Conservation (phyloP, 1,140 invertebrate species). For the Drepana arcuata region DNA sequence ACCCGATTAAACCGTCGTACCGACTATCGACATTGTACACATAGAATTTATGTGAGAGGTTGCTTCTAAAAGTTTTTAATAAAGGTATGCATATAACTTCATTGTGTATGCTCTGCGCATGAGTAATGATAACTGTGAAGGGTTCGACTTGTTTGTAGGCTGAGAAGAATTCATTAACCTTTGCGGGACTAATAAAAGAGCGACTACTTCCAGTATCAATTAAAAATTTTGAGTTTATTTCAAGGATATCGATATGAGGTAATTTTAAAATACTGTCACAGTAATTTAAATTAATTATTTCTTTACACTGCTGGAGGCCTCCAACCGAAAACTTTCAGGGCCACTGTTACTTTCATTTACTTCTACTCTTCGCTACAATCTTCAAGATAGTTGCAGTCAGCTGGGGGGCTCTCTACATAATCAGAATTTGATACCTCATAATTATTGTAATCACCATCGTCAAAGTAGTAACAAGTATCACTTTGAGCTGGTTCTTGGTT, state of each 20-base stretch:
- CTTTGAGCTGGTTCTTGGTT: no score
- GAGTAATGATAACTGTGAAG: conserved; percentile 6
- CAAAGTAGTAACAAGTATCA: no score
- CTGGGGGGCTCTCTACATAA: no score
- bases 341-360: no score
- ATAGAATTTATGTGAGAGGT: conserved; percentile 5
- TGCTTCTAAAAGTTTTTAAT: conserved; percentile 1
- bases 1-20: conserved; percentile 27
- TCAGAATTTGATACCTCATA: no score
- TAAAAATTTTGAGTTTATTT: conserved; percentile 5
- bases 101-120: conserved; percentile 1
- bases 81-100: conserved; percentile 1
- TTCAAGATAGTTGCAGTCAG: no score
- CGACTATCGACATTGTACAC: conserved; percentile 13
- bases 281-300: conserved; percentile 6
- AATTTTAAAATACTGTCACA: conserved; percentile 2
- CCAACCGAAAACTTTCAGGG: background rate
- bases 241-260: conserved; percentile 4
- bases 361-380: no score
- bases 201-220: conserved; percentile 8
- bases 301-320: background rate
- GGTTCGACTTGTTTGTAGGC: conserved; percentile 2
- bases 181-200: conserved; percentile 7
- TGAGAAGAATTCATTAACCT: conserved; percentile 1
- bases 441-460: no score